These are phyloP conservation scores for Dicentrarchus labrax DNA, from an alignment of 2,113 vertebrate species.

Conservation along the genomic window DNA sequence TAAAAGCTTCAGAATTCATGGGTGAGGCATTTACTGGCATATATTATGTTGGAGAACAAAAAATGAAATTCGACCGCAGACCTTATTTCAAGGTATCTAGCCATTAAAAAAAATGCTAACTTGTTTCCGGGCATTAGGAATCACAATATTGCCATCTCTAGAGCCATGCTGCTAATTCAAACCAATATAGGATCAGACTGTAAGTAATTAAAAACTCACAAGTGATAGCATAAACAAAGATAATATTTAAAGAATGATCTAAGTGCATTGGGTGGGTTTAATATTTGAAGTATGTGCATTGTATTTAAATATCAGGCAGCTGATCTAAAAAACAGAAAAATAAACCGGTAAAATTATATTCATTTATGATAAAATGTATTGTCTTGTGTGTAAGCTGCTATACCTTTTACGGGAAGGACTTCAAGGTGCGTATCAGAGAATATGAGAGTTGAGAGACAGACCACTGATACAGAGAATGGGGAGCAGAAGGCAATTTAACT, in stretches of 20 bases:
- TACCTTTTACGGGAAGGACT: slow-evolving; percentile 35
- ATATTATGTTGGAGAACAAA: too few species aligned
- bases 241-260: background rate
- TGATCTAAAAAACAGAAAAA: background rate
- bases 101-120: too few species aligned
- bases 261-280: background rate
- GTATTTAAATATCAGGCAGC: background rate
- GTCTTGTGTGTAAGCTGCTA: slow-evolving; percentile 2
- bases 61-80: too few species aligned
- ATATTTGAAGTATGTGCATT: slow-evolving; percentile 14
- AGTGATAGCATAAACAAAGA: background rate
- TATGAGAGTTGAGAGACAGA: slow-evolving; percentile 39
- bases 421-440: slow-evolving; percentile 45
- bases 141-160: too few species aligned
- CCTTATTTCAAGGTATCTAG: too few species aligned
- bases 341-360: slow-evolving; percentile 18
- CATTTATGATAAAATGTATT: slow-evolving; percentile 27
- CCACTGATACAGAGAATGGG: slow-evolving; percentile 52
- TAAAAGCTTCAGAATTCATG: too few species aligned
- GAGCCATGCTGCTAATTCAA: background rate
- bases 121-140: too few species aligned
- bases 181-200: background rate
- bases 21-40: too few species aligned
- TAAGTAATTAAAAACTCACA: background rate
- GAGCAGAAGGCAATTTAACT: slow-evolving; percentile 72